These are phyloP conservation scores for Lophochroa leadbeateri DNA, from an alignment of 2,113 vertebrate genomes.

Conservation along the genomic window DNA sequence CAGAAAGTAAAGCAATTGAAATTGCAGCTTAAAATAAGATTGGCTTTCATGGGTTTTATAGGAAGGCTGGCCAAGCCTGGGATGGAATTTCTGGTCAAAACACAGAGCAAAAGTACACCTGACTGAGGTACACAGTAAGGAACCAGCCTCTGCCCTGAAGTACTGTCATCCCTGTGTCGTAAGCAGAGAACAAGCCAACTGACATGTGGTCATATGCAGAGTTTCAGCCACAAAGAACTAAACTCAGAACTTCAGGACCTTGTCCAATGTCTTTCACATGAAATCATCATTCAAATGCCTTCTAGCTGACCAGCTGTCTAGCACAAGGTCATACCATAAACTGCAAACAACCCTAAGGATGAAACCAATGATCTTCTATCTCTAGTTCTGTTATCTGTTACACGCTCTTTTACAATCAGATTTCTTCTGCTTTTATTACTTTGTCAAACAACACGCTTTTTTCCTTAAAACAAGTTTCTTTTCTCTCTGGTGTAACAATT, in stretches of 20 bases:
- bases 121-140: not conserved
- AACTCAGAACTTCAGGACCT: not conserved
- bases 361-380: not conserved
- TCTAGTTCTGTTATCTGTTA: not conserved
- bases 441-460: not conserved
- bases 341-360: not conserved
- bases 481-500: not conserved
- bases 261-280: not conserved
- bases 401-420: not conserved
- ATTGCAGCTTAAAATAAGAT: not conserved
- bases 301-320: not conserved
- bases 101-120: not conserved
- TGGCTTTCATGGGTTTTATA: not conserved
- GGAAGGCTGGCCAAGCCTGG: not conserved
- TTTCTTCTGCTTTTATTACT: not conserved
- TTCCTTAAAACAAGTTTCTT: not conserved
- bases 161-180: not conserved
- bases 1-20: not conserved
- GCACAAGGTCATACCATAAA: not conserved
- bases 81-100: not conserved
- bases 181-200: not conserved
- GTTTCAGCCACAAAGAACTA: not conserved
- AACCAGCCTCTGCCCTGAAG: not conserved
- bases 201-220: no score
- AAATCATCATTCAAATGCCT: not conserved